Percentiles rank a stretch among this genome's conserved stretches.
Evolutionary conservation across 2,888 invertebrate genomes (phyloP).

Genomic region (Sabatieria punctata): DNA sequence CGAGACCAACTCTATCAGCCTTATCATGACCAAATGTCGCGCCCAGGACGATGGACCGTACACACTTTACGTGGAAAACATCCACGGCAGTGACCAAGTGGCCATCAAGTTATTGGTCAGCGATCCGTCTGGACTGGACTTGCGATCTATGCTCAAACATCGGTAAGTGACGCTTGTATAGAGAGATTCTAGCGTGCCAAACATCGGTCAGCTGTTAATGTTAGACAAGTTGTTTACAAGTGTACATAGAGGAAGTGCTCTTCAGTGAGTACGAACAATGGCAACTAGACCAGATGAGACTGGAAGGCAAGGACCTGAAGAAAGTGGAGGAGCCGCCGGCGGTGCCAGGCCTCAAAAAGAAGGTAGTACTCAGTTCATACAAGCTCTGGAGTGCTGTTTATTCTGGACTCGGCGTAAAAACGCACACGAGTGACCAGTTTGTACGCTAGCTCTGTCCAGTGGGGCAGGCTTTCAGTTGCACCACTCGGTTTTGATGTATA

Average conservation of each 20-base stretch:
- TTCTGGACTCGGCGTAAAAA: too few relatives aligned
- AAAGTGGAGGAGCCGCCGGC: constrained; percentile 12
- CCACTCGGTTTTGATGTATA: too few relatives aligned
- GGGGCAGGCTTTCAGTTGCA: too few relatives aligned
- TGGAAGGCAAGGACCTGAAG: constrained; percentile 10
- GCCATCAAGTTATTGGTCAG: constrained; percentile 87
- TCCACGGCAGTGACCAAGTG: constrained; percentile 83
- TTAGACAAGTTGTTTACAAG: too few relatives aligned
- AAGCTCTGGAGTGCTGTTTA: too few relatives aligned
- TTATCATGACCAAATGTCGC: constrained; percentile 84
- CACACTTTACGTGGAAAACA: constrained; percentile 73
- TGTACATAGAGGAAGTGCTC: too few relatives aligned
- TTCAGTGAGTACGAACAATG: constrained; percentile 13
- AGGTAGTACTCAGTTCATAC: not conserved
- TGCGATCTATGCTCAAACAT: constrained; percentile 92
- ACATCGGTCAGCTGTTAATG: too few relatives aligned
- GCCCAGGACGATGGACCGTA: constrained; percentile 86
- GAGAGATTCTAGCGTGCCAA: too few relatives aligned
- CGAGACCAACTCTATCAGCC: constrained; percentile 65
- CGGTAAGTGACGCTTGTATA: too few relatives aligned
- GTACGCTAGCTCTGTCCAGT: too few relatives aligned
- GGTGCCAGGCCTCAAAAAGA: not conserved
- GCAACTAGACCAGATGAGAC: constrained; percentile 7
- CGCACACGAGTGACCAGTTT: too few relatives aligned
- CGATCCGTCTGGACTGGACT: constrained; percentile 94